Conservation (phyloP, 2,797 vertebrate species). For the Staurois parvus region DNA sequence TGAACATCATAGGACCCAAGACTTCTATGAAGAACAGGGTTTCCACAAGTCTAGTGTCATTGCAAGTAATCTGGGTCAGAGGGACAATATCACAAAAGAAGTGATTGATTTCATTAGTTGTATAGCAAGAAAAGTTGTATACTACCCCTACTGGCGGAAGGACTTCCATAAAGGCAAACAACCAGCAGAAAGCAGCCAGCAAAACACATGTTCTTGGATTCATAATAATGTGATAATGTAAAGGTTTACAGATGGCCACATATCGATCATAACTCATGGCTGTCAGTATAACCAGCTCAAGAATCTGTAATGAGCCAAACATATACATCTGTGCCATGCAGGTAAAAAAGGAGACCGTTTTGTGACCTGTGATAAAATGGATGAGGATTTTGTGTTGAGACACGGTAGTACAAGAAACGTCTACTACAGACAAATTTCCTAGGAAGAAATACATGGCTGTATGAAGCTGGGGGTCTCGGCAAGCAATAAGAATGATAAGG, state of each 20-base stretch:
- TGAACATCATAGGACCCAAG: constrained; percentile 4
- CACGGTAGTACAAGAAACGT: constrained; percentile 30
- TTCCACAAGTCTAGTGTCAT: not conserved
- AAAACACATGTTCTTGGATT: not conserved
- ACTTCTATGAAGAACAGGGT: constrained; percentile 6
- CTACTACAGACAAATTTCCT: constrained; percentile 34
- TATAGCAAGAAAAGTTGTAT: constrained; percentile 14
- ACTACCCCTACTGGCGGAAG: not conserved
- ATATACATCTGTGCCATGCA: constrained; percentile 45
- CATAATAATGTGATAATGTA: constrained; percentile 29
- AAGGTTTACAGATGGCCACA: constrained; percentile 42
- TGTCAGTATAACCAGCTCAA: constrained; percentile 18
- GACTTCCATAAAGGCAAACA: not conserved
- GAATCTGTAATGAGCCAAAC: constrained; percentile 14
- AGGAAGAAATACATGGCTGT: constrained; percentile 56
- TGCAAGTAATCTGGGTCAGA: constrained; percentile 19
- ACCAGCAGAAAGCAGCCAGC: constrained; percentile 21
- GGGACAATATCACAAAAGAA: constrained; percentile 52
- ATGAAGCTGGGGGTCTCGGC: constrained; percentile 24
- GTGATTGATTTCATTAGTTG: constrained; percentile 36
- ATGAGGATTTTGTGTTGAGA: constrained; percentile 5
- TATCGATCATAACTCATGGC: constrained; percentile 50
- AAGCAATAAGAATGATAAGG: constrained; percentile 23
- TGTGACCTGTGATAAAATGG: not conserved
- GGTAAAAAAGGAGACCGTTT: not conserved